These are phyloP conservation scores for Apostichopus leukothele DNA, from an alignment of 53 echinoderm and acorn worm genomes.

Conservation along the genomic window DNA sequence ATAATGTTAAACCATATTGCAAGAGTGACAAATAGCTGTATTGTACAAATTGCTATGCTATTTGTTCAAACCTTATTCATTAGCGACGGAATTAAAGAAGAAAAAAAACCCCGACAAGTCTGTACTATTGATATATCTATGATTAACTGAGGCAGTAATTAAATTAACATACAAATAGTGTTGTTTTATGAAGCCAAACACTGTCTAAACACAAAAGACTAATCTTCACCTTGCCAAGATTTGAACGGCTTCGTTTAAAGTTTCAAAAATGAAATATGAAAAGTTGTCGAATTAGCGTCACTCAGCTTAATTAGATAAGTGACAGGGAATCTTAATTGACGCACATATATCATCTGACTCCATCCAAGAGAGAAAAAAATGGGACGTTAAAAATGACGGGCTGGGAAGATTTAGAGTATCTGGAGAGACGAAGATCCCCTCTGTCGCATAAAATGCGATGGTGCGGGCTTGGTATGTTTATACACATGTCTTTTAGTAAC, in stretches of 20 bases:
- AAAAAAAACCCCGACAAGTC: too few relatives aligned
- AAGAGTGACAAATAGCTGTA: too few relatives aligned
- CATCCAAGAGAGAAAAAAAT: constrained; percentile 14
- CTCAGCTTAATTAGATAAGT: constrained; percentile 45
- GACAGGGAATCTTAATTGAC: constrained; percentile 29
- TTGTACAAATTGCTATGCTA: too few relatives aligned
- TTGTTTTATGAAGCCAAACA: too few relatives aligned
- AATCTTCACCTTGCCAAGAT: neutral
- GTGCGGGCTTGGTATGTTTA: constrained; percentile 30
- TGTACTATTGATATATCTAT: too few relatives aligned
- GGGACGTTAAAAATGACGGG: constrained; percentile 24
- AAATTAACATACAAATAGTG: too few relatives aligned
- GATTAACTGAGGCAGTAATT: too few relatives aligned
- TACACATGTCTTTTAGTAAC: constrained; percentile 16
- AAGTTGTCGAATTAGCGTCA: constrained; percentile 42
- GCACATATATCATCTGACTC: constrained; percentile 26
- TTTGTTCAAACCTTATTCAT: too few relatives aligned
- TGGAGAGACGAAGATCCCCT: neutral
- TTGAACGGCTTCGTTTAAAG: neutral
- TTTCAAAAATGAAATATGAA: constrained; percentile 35
- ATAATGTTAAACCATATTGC: too few relatives aligned
- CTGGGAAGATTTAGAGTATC: constrained; percentile 30
- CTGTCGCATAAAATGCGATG: constrained; percentile 11
- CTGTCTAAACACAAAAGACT: constrained; percentile 4
- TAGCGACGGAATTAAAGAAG: too few relatives aligned